Conservation (phyloP, 2,113 vertebrate species). For the Lepidothrix coronata region DNA sequence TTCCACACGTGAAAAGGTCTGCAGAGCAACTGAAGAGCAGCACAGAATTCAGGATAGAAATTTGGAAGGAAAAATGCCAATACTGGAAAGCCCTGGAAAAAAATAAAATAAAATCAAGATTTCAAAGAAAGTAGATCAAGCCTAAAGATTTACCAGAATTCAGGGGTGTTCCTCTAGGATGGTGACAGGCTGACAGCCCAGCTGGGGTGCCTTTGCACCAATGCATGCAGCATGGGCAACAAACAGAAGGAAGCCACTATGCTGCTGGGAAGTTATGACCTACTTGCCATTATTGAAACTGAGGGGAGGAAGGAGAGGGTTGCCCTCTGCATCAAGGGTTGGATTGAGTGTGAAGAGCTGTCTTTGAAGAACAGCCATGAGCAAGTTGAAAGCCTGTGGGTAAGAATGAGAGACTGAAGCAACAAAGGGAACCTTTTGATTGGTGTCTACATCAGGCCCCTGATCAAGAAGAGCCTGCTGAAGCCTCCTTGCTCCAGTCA, state of each 20-base stretch:
- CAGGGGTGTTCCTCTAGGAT: background rate
- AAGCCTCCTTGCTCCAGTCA: background rate
- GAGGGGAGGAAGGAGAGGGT: background rate
- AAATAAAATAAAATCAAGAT: background rate
- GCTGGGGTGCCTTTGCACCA: background rate
- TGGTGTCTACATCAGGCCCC: too few relatives aligned
- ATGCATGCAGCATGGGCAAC: background rate
- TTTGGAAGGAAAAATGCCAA: background rate
- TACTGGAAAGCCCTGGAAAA: background rate
- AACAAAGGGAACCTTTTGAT: background rate
- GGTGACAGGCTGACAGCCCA: background rate
- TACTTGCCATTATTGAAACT: background rate
- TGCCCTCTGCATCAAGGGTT: background rate
- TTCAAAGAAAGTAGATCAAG: background rate
- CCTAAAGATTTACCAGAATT: background rate
- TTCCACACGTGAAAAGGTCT: fast-evolving
- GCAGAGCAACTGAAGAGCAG: background rate
- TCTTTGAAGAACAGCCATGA: background rate
- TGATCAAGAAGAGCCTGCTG: fast-evolving
- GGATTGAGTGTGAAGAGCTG: background rate
- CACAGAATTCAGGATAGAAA: background rate
- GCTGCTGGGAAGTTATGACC: background rate
- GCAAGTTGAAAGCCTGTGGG: background rate
- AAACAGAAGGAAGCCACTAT: background rate
- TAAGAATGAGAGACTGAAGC: background rate